Evolutionary conservation across 2,113 vertebrate species (phyloP).

Genomic region (Urocynchramus pylzowi): DNA sequence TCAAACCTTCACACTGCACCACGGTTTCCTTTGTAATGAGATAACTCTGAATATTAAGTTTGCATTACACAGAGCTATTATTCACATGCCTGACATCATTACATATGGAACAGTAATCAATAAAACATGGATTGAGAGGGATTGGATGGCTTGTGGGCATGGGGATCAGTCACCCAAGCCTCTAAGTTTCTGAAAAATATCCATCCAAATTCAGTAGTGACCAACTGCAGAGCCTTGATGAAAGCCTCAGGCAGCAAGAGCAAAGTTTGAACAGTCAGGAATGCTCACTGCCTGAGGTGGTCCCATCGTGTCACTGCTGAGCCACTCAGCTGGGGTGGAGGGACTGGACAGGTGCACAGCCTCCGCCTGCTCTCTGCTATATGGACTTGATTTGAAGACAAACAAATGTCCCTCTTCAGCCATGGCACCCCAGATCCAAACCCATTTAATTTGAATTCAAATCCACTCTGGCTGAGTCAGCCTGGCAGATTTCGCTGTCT

Average conservation of each 20-base stretch:
- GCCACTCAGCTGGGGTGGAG: neutral
- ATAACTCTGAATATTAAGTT: constrained; percentile 66
- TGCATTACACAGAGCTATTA: constrained; percentile 43
- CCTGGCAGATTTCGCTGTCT: neutral
- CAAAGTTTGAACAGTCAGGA: neutral
- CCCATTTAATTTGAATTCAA: neutral
- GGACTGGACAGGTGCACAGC: neutral
- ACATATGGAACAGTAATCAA: constrained; percentile 46
- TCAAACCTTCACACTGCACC: constrained; percentile 57
- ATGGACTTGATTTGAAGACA: neutral
- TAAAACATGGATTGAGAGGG: constrained; percentile 15
- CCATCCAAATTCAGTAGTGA: neutral
- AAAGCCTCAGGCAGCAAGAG: neutral
- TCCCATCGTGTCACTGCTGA: neutral
- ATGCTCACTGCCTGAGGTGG: neutral
- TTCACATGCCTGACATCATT: constrained; percentile 54
- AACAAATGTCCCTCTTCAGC: neutral
- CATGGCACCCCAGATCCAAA: neutral
- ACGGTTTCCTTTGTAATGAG: constrained; percentile 62
- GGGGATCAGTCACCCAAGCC: neutral
- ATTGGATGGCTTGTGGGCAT: constrained; percentile 41
- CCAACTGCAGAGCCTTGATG: neutral
- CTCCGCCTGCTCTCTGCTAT: neutral
- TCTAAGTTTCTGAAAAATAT: neutral
- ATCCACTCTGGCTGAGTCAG: constrained; percentile 17